Conservation (phyloP, 2,888 invertebrate species). For the Acleris cristana region DNA sequence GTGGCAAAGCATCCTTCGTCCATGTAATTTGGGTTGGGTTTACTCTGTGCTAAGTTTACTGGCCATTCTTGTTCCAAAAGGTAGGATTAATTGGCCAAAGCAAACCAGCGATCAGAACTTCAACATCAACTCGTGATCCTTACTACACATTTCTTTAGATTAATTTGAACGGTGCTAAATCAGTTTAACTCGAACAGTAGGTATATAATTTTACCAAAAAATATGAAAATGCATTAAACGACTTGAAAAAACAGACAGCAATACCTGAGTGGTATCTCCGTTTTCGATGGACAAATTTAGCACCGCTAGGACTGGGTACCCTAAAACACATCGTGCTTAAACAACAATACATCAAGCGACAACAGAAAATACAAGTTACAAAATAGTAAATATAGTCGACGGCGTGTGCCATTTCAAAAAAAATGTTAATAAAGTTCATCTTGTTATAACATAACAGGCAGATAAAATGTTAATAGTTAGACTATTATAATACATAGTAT, state of each 20-base stretch:
- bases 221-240: conserved; percentile 25
- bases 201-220: conserved; percentile 11
- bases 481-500: conserved; percentile 83
- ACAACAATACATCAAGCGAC: conserved; percentile 80
- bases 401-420: conserved; percentile 80
- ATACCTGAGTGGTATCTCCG: conserved; percentile 28
- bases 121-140: conserved; percentile 4
- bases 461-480: conserved; percentile 83
- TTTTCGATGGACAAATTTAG: conserved; percentile 57
- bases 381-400: conserved; percentile 82
- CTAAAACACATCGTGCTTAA: conserved; percentile 78
- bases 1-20: not conserved
- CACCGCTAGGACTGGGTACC: conserved; percentile 67
- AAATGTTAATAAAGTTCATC: conserved; percentile 81
- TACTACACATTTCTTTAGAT: conserved; percentile 13
- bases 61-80: conserved; percentile 6
- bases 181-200: conserved; percentile 3
- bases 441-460: conserved; percentile 84
- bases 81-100: not conserved
- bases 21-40: not conserved
- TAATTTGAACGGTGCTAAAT: conserved; percentile 35
- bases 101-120: not conserved
- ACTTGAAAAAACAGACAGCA: not conserved
- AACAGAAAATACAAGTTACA: conserved; percentile 77
- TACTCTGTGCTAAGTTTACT: not conserved